Evolutionary conservation across 2,888 invertebrate species (phyloP), one percentile per base, ranked within the genome.

Genomic region (Ephialtes manifestator): DNA sequence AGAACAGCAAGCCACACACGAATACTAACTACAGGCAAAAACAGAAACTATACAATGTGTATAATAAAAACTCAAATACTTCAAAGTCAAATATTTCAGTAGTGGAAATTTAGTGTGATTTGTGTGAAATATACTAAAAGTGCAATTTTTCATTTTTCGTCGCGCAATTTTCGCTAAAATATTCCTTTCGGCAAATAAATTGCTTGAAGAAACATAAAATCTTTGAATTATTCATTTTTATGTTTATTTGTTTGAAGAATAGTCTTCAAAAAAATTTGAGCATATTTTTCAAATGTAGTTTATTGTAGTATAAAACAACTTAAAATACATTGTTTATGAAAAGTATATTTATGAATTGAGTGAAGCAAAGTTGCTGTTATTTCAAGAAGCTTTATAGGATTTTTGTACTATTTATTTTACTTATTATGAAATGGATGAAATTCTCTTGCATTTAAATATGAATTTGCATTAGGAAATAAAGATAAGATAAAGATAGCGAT

Each of bases 11-110:
- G 92, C 92, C 92, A 93, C 93, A 93, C 92, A 93, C 92, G 91
- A 92, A 93, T 89, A 92, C 93, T 93, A 93, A 94, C 93, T 94
- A 94, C 93, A 91, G 92, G 92, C 92, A 93, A 90, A 93, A 93
- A 93, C 90, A 92, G 91, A 92, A 92, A 89, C 91, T 91, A 89
- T 88, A 88, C 63, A 78, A 78, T 55, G 53, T 60, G 68, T 65
- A 35, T 83, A 35, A n/a, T 58, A 81, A 48, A 68, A 81, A 76
- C 48, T 60, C 11, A 48, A 70, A 76, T 28, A 58, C 1, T 55
- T 55, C 5, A 3, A 55, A 20, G 20, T 55, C 20, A n/a, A n/a
- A n/a, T n/a, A n/a, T n/a, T n/a, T n/a, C n/a, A 20, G 20, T 55
- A 15, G 24, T 11, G 10, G 15, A 28, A 4, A 13, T 58, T 13